Evolutionary conservation across 92 coral and sea anemone genomes (phyloP), one percentile per base, ranked within the genome.

Genomic region (Heteractis magnifica): DNA sequence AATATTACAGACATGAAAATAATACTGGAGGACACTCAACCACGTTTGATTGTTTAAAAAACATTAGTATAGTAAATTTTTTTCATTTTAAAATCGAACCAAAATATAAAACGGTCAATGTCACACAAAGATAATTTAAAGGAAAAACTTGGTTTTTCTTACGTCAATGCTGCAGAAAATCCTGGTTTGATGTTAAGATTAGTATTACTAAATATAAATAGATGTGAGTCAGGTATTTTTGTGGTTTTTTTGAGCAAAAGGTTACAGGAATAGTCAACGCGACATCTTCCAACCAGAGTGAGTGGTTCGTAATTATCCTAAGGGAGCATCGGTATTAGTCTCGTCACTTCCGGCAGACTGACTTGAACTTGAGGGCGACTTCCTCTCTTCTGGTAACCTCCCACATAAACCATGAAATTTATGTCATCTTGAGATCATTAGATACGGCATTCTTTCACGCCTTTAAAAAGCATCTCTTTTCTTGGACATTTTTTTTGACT

Each of bases 321-420:
- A 26, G 14, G 49, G 13, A 68, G 73, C 6, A 68, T 68, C 23
- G 73, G 23, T 68, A 10, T 41, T 14, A 68, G 26, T 68, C 73
- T 41, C 20, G 73, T 68, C 73, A 68, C 73, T 68, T 68, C 73
- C 73, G 73, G 73, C 73, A 68, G 73, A 68, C 73, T 68, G 73
- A 68, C 73, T 68, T 5, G 73, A 26, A 0, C 49, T 68, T 3
- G 1, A 26, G 73, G 73, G 73, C 73, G 13, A 68, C 73, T 68
- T 68, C 73, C 73, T 20, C 49, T 68, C 4, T 12, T 6, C 48
- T 19, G 73, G 49, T 10, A 68, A 20, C 20, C 73, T 68, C 73
- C 73, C 73, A 68, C 73, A 8, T n/a, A 68, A 68, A 68, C 48
- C 73, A 26, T 26, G 73, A n/a, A 20, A 68, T 68, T 26, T 5